Base-by-base conservation (phyloP, 2,113 vertebrate species). In the Ictalurus furcatus region DNA sequence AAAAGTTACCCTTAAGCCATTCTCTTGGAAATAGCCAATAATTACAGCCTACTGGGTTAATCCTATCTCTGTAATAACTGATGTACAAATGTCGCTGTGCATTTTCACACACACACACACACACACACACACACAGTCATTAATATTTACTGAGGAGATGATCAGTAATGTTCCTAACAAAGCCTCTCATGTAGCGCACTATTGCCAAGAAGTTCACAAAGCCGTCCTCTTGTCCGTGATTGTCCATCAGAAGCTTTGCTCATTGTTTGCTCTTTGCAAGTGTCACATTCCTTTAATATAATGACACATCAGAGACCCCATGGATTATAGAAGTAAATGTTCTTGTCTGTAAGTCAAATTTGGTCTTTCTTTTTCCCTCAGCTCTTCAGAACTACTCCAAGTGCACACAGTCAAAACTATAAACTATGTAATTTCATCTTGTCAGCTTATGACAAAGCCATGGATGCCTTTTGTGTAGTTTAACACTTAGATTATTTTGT, bases 1-100 rank as follows among this genome's bases (percentile, higher is more conserved):
- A 58, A 83, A 79, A 81, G 81, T 81, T 48, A 82, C 44, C 85
- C 76, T 82, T 61, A 91, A 91, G 88, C 88, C 90, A 91, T 91
- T 88, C 86, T 73, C 30, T 58, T 78, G 76, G 86, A 91, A 88
- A 89, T 89, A 88, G 87, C 90, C 44, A 76, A 63, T 88, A 88
- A 86, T 83, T 37, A 86, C 85, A 90, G 88, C 34, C 63, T 91
- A 89, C 48, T 87, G 34, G 63, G 37, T 48, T 61, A 85, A 52
- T 84, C 40, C 81, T 54, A 58, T 81, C 48, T 82, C 73, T 82
- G 73, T 80, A 85, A 74, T 87, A 87, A 86, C 54, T 65, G 23
- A 56, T 30, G 44, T 71, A 71, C 52, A 88, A 85, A 84, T 86
- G 74, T 80, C 67, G 79, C n/a, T 78, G 76, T 84, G 63, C 48